phyloP scores from a whole-genome alignment of 2,888 invertebrate genomes.

The Beris morrisii region DNA sequence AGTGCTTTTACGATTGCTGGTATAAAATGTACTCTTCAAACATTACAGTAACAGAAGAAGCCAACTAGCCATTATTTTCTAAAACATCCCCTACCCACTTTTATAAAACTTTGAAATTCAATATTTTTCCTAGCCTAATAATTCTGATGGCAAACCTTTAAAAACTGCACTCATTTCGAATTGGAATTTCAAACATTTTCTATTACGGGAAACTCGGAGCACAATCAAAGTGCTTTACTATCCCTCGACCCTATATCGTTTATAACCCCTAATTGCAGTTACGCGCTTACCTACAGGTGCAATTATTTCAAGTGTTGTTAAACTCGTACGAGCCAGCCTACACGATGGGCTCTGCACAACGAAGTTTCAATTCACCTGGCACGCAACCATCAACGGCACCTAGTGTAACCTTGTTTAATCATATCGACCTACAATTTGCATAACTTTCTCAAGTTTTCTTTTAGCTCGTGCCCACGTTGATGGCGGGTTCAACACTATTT shows the following conservation, averaged over 20 bases:
- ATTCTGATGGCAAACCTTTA: too few relatives aligned
- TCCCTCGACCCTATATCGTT: neutral
- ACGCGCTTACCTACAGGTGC: conserved; percentile 20
- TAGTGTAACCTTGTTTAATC: conserved; percentile 26
- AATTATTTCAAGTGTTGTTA: conserved; percentile 32
- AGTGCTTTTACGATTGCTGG: too few relatives aligned
- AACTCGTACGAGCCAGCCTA: conserved; percentile 14
- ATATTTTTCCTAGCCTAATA: too few relatives aligned
- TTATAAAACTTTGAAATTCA: too few relatives aligned
- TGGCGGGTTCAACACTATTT: conserved; percentile 17
- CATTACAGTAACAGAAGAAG: too few relatives aligned
- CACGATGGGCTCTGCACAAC: neutral
- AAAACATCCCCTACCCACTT: too few relatives aligned
- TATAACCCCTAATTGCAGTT: conserved; percentile 23
- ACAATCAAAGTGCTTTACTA: too few relatives aligned
- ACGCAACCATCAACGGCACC: conserved; percentile 27
- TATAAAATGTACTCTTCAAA: too few relatives aligned
- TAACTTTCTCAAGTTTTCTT: neutral
- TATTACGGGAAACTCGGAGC: too few relatives aligned
- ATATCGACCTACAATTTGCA: conserved; percentile 28
- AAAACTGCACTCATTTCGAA: too few relatives aligned
- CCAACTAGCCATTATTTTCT: too few relatives aligned
- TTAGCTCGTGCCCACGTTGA: conserved; percentile 1
- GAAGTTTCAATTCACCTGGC: conserved; percentile 13
- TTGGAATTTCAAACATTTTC: too few relatives aligned